These are phyloP conservation scores for Drosophila ironensis DNA, from an alignment of 1,140 invertebrate species.

Conservation along the genomic window DNA sequence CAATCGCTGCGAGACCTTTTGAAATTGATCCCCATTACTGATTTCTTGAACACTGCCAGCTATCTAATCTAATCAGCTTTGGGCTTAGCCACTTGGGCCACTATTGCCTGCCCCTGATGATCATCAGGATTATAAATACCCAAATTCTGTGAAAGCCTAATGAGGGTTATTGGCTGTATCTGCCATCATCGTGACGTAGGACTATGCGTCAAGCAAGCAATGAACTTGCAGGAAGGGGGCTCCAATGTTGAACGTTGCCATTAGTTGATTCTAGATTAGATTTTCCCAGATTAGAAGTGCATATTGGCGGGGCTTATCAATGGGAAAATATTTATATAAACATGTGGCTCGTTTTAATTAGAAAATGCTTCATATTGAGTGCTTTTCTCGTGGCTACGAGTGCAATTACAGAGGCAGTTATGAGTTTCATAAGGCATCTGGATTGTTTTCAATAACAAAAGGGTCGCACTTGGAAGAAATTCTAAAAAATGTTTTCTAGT, in stretches of 20 bases:
- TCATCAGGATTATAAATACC: neutral
- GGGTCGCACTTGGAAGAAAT: constrained; percentile 1
- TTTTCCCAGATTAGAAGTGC: constrained; percentile 31
- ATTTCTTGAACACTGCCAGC: constrained; percentile 6
- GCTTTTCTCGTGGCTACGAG: constrained; percentile 23
- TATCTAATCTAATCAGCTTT: constrained; percentile 17
- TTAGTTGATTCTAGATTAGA: constrained; percentile 47
- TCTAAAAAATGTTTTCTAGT: constrained; percentile 2
- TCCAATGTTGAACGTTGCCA: constrained; percentile 35
- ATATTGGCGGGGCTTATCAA: constrained; percentile 23
- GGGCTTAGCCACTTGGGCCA: neutral
- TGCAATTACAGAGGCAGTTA: constrained; percentile 10
- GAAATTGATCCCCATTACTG: constrained; percentile 22
- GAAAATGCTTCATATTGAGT: constrained; percentile 29
- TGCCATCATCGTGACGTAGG: constrained; percentile 27
- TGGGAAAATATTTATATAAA: constrained; percentile 37
- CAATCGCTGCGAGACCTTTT: neutral
- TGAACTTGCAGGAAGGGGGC: constrained; percentile 7
- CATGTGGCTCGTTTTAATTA: constrained; percentile 57
- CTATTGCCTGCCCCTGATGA: constrained; percentile 4
- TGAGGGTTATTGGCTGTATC: neutral
- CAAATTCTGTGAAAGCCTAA: neutral
- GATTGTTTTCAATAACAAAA: constrained; percentile 12
- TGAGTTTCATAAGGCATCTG: constrained; percentile 9
- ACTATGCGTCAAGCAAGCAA: neutral